A percentile compares a stretch with the other conserved stretches of the same genome.
phyloP scores from a whole-genome alignment of 2,113 vertebrate species.

The Pollachius pollachius region DNA sequence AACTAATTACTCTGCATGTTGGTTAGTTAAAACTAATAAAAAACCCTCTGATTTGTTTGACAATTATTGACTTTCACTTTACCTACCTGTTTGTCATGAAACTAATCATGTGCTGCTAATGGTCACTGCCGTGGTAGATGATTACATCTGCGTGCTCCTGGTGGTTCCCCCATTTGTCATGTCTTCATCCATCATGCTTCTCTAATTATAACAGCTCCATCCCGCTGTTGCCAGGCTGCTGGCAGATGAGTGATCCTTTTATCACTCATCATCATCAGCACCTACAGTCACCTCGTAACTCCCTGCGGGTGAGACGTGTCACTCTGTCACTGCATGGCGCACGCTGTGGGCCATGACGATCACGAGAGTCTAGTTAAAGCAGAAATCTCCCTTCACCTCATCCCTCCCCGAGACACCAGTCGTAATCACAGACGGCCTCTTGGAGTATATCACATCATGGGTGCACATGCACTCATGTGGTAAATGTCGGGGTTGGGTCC shows the following conservation, averaged over 20 bases:
- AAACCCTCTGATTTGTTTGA: neutral
- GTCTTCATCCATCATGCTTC: constrained; percentile 48
- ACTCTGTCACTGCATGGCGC: constrained; percentile 14
- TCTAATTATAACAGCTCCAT: constrained; percentile 51
- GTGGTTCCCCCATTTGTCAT: constrained; percentile 45
- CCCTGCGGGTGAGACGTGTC: constrained; percentile 12
- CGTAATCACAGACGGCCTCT: no score
- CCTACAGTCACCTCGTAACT: neutral
- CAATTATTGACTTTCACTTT: neutral
- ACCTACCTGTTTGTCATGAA: constrained; percentile 8
- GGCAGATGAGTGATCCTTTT: constrained; percentile 35
- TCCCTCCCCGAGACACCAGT: no score
- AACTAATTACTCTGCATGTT: neutral
- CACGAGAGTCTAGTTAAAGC: neutral
- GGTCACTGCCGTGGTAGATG: constrained; percentile 35
- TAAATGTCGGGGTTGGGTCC: no score
- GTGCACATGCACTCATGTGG: no score
- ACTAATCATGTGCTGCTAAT: constrained; percentile 58
- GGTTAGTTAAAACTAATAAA: neutral
- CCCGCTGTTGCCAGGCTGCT: constrained; percentile 16
- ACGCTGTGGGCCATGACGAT: neutral
- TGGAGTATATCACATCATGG: no score
- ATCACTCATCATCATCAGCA: constrained; percentile 19
- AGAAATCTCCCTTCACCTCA: neutral
- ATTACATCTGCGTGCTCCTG: constrained; percentile 34